Base-by-base conservation (phyloP, 1,140 invertebrate genomes). In the Lucilia sericata region DNA sequence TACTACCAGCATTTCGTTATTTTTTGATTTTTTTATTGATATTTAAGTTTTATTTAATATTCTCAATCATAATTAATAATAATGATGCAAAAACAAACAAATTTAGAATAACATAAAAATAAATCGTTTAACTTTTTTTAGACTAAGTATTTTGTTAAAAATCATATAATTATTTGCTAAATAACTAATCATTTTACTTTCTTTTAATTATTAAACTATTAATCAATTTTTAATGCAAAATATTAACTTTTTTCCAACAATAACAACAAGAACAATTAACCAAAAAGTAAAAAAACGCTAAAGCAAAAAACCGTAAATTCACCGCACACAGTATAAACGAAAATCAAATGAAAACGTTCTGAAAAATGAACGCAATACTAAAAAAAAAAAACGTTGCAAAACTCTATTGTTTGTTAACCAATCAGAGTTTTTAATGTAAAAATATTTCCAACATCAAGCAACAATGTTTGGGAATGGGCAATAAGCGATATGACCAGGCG, bases 401-500 rank as follows among this genome's bases (percentile, higher is more conserved):
- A 12, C 65, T 70, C 65, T 19, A 12, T 60, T 60, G 55, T 60
- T 60, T 60, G 55, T 70, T 70, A 70, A 21, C 65, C n/a, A 19
- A 70, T 21, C 21, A 19, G 65, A 70, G 65, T 70, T 76, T 36
- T 36, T 76, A 36, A 34, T 12, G 25, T 36, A 14, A 76, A 34
- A 84, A 85, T 19, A 10, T 30, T 49, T 49, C 49, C 81, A 65
- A 82, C 60, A 82, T 70, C 81, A n/a, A 60, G n/a, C 65, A 78
- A 90, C 89, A 86, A 89, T 90, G 89, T 90, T 89, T 91, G 91
- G 93, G 93, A 93, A 94, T 93, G 93, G 93, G 93, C 93, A 93
- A 93, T 92, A 91, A 92, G 93, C 93, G 92, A 93, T 93, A 93
- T 93, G 92, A 93, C 93, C 93, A 93, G 92, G 91, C 93, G 92